Base-by-base conservation (phyloP, 2,113 vertebrate genomes). In the Columba janthina region DNA sequence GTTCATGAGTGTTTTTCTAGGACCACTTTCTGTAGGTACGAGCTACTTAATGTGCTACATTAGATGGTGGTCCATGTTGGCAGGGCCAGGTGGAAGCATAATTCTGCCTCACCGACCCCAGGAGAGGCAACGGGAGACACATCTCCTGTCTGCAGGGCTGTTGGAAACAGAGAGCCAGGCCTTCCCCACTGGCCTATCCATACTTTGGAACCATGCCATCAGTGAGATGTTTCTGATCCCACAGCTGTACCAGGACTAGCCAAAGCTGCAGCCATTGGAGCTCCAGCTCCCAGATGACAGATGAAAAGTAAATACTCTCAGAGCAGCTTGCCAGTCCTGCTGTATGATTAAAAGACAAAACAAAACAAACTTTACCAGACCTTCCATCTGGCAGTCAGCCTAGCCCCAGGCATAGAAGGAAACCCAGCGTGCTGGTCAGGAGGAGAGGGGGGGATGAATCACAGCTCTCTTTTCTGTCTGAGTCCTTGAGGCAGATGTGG, bases 291-390 rank as follows among this genome's bases (percentile, higher is more conserved):
- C 1, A 1, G 66, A 90, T 85, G 85, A 64, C 70, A 84, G 69
- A 92, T 90, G 86, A 71, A 92, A 90, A 94, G 83, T 74, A 92
- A 95, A 96, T 84, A 92, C 26, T 73, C 72, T 67, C 20, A 19
- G 69, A 66, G 88, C 56, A 71, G 72, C 48, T 84, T 95, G 91
- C 95, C 91, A 95, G 65, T 74, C 53, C 76, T 96, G 92, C 90
- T 71, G 15, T 80, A 67, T 86, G 76, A 90, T 95, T 92, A 90
- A 84, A 93, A 93, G 67, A 31, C 78, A 88, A 93, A 95, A 82
- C 67, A 84, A 62, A 90, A 48, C 42, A 31, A 64, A 85, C 61
- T 86, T 94, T 44, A 89, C 72, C 91, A 92, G 53, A 77, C 65
- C 46, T 83, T 93, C 86, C 57, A 38, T 89, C 76, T 96, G 86